Evolutionary conservation across 2,888 invertebrate genomes (phyloP), one percentile per base, ranked within the genome.

Genomic region (Notodonta ziczac): DNA sequence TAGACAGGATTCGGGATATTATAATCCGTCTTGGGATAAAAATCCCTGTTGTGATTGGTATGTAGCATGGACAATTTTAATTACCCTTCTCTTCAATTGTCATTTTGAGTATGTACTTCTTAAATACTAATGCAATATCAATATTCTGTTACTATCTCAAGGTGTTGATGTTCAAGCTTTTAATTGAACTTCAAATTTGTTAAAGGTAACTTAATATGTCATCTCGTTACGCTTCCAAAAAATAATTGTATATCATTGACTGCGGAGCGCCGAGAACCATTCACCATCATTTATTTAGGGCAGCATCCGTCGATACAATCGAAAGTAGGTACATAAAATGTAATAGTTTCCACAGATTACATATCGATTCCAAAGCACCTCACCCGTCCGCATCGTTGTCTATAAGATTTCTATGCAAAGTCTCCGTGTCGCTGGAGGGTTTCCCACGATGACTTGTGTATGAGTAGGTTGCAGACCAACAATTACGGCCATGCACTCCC

Each of bases 391-490:
- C 39, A 14, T n/a, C 54, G 54, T n/a, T 39, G 70, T 65, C 69
- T 64, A 72, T 73, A 72, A 65, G 60, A 76, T 76, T 79, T 75
- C 70, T 76, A 74, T 74, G 70, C 59, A 0, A 16, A 39, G 54
- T 72, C 73, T 76, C 74, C 74, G 65, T 69, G 66, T 82, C 72
- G 76, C 70, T 83, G 76, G 73, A 62, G 59, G 60, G 66, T 73
- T 83, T 85, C 84, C 81, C 85, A 85, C 85, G 86, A 69, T 76
- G 76, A 77, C 76, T 72, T 58, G 66, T 73, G 70, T 68, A 72
- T 69, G 61, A 74, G 67, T 69, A 65, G 56, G 44, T 61, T 56
- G 57, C 48, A 65, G 40, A 67, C 68, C 63, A 69, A 62, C 74
- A 77, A 79, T 81, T 81, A 77, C 74, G 58, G 53, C 60, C 60